A percentile compares a stretch with the other conserved stretches of the same genome.
Conservation (phyloP, 2,797 vertebrate species). For the Characodon lateralis region DNA sequence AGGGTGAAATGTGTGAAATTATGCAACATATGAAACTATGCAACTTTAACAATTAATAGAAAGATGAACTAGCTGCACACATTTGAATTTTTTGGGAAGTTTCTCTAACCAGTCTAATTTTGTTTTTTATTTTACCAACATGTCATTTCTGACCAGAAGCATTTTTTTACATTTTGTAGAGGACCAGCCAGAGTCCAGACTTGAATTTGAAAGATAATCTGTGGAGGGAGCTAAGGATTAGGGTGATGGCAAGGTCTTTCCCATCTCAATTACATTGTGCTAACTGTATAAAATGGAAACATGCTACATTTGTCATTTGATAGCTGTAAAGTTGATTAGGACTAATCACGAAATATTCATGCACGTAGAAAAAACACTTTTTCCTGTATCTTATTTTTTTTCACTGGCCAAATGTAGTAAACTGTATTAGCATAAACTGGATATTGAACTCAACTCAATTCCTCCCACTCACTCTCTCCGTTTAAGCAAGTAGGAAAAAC, state of each 20-base stretch:
- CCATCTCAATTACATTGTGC: not conserved
- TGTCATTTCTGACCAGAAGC: not conserved
- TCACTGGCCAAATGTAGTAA: not conserved
- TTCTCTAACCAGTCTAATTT: not conserved
- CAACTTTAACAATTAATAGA: not conserved
- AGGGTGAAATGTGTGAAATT: not conserved
- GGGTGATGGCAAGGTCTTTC: not conserved
- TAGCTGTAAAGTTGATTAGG: not conserved
- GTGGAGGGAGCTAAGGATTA: not conserved
- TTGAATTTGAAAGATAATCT: not conserved
- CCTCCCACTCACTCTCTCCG: not conserved
- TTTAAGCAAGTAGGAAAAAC: not conserved
- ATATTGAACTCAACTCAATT: not conserved
- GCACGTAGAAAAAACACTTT: not conserved
- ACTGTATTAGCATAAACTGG: not conserved
- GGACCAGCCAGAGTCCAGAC: not conserved
- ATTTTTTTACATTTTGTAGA: not conserved
- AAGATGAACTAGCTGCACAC: not conserved
- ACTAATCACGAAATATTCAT: not conserved
- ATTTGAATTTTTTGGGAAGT: not conserved
- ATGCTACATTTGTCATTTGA: not conserved
- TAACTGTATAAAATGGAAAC: not conserved
- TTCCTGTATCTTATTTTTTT: not conserved
- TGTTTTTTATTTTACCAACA: not conserved
- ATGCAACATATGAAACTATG: not conserved